These are phyloP conservation scores for Nymphalis io DNA, from an alignment of 1,140 invertebrate species.

Conservation along the genomic window DNA sequence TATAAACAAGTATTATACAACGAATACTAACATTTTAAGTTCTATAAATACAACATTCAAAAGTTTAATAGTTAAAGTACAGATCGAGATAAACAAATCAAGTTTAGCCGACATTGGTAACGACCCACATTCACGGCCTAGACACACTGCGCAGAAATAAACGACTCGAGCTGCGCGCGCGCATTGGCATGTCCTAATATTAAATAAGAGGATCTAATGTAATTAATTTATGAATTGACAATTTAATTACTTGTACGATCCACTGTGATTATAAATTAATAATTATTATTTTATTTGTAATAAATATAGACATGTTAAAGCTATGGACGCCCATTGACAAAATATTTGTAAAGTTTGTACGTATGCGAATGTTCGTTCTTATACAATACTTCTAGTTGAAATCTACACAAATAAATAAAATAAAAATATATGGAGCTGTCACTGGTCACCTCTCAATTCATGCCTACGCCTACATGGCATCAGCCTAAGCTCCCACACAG, in stretches of 20 bases:
- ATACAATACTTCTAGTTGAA: background rate
- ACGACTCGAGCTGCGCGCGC: background rate
- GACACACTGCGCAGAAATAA: constrained; percentile 11
- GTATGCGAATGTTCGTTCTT: background rate
- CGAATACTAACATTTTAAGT: background rate
- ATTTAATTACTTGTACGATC: background rate
- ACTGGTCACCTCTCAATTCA: no score
- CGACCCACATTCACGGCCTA: constrained; percentile 11
- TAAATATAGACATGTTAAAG: background rate
- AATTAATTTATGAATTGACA: background rate
- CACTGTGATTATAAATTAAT: background rate
- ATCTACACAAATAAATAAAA: no score
- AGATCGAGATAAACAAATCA: constrained; percentile 6
- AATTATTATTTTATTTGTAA: background rate
- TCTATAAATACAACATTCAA: background rate
- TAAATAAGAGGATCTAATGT: background rate
- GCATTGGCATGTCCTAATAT: background rate
- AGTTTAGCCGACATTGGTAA: constrained; percentile 11
- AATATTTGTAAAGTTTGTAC: background rate
- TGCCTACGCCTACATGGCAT: no score
- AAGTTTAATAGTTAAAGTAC: constrained; percentile 2
- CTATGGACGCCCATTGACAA: background rate
- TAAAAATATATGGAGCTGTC: no score
- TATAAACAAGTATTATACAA: no score
- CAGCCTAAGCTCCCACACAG: no score